Base-by-base conservation (phyloP, 2,888 invertebrate genomes). In the Disparrhopalites patrizii region DNA sequence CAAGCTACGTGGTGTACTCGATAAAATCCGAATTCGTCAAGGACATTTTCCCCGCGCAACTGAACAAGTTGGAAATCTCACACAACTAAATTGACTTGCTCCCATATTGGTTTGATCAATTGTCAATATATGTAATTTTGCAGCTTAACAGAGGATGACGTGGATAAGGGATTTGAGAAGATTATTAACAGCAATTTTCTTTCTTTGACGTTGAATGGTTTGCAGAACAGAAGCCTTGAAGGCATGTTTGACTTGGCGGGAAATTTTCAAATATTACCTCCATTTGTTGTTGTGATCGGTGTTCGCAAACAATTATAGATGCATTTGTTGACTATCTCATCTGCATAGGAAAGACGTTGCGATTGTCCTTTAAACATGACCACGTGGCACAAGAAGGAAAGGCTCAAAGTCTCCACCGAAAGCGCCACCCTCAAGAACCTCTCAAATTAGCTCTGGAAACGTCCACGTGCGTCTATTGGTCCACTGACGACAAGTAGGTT, bases 281-380 rank as follows among this genome's bases (percentile, higher is more conserved):
- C n/a, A n/a, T n/a, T n/a, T n/a, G n/a, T n/a, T n/a, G n/a, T n/a
- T n/a, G n/a, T n/a, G n/a, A n/a, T n/a, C n/a, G n/a, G n/a, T n/a
- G n/a, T n/a, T n/a, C n/a, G n/a, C n/a, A n/a, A n/a, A n/a, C n/a
- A n/a, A n/a, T n/a, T n/a, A n/a, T n/a, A n/a, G n/a, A n/a, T n/a
- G n/a, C n/a, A n/a, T n/a, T n/a, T n/a, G n/a, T n/a, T n/a, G n/a
- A n/a, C n/a, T n/a, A n/a, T n/a, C n/a, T 38, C 60, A 20, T n/a
- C n/a, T n/a, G n/a, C 61, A 28, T 30, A 72, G 72, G 66, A 1
- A 69, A 70, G 56, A 71, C 68, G n/a, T 71, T 70, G 8, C 54
- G 71, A 43, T 73, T 73, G 7, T 56, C 57, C 1, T 73, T 75
- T 36, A 23, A 67, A n/a, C 75, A 75, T 68, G 72, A 71, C 28